Evolutionary conservation across 2,797 vertebrate genomes (phyloP).

Genomic region (Coluber constrictor): DNA sequence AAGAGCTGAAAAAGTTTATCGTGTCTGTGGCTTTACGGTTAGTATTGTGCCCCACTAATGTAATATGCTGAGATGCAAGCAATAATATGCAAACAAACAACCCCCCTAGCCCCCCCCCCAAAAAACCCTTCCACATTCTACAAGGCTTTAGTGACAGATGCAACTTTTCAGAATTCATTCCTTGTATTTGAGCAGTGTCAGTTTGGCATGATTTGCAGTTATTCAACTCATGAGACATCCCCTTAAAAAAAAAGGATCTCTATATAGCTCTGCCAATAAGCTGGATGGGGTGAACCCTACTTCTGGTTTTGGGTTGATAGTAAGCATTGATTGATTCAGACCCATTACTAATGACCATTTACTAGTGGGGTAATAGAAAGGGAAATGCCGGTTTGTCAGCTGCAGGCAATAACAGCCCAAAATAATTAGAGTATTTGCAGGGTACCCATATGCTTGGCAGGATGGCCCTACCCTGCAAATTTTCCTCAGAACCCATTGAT

Average conservation of each 20-base stretch:
- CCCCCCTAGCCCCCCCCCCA: not conserved
- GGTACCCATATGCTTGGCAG: not conserved
- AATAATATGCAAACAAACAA: not conserved
- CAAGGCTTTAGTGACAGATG: not conserved
- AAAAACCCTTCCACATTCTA: not conserved
- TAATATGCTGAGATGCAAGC: not conserved
- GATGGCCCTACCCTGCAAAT: not conserved
- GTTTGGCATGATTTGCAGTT: not conserved
- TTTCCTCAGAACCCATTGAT: not conserved
- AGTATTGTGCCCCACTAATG: conserved; percentile 18
- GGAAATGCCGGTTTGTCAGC: not conserved
- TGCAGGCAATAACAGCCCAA: not conserved
- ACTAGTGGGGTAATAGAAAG: not conserved
- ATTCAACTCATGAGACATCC: not conserved
- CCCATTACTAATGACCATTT: not conserved
- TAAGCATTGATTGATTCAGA: not conserved
- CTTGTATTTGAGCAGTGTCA: not conserved
- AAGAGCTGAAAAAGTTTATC: conserved; percentile 75
- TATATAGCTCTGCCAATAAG: not conserved
- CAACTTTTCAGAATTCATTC: not conserved
- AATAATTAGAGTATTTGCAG: not conserved
- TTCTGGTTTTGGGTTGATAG: not conserved
- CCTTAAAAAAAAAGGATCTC: not conserved
- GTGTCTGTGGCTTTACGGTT: conserved; percentile 75
- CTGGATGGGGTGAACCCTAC: not conserved